phyloP scores from a whole-genome alignment of 2,888 invertebrate species.

The Sinodicranocentrus sp. region DNA sequence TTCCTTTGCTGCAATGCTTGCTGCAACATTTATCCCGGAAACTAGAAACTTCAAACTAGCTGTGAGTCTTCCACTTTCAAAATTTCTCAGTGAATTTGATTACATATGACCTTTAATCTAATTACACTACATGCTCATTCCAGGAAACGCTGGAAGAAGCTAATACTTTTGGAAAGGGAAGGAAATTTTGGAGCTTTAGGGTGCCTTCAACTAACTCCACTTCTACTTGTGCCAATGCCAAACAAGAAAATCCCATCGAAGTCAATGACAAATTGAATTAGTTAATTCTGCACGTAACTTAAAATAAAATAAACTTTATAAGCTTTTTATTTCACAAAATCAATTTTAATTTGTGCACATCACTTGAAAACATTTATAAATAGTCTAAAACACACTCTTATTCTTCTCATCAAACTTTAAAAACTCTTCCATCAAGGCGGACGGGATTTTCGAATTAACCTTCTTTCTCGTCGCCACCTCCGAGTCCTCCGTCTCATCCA shows the following conservation, averaged over 20 bases:
- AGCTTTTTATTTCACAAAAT: no score
- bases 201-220: not conserved
- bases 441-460: not conserved
- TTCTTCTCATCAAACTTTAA: not conserved
- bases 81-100: no score
- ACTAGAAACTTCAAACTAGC: slow-evolving; percentile 82
- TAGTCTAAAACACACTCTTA: not conserved
- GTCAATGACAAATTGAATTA: no score
- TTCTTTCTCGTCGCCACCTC: not conserved
- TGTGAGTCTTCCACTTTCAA: no score
- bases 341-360: not conserved
- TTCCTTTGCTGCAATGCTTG: slow-evolving; percentile 66
- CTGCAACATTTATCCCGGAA: slow-evolving; percentile 81
- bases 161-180: slow-evolving; percentile 81
- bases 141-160: slow-evolving; percentile 83
- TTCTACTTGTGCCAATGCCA: no score
- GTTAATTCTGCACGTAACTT: no score
- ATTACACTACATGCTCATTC: no score
- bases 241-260: no score
- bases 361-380: not conserved
- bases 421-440: not conserved
- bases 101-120: not conserved
- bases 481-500: not conserved
- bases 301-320: no score
- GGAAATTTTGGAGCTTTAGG: slow-evolving; percentile 76